Conservation (phyloP, 2,113 vertebrate species). For the Alligator sinensis region DNA sequence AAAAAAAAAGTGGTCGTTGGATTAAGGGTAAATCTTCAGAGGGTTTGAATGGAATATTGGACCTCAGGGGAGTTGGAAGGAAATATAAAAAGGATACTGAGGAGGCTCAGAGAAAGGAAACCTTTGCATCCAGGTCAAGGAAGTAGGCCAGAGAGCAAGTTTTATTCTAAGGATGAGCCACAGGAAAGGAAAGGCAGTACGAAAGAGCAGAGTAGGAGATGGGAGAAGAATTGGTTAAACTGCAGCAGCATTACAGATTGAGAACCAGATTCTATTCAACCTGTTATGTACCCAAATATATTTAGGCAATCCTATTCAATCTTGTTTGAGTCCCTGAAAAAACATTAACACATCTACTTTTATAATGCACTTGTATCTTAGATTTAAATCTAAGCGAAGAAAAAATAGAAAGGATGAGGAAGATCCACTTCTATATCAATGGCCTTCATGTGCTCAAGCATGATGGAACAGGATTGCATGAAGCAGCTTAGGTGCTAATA, state of each 20-base stretch:
- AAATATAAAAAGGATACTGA: background rate
- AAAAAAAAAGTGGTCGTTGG: background rate
- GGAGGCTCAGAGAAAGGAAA: background rate
- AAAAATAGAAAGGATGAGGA: no score
- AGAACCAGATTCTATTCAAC: no score
- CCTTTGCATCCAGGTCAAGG: background rate
- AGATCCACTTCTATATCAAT: no score
- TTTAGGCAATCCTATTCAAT: no score
- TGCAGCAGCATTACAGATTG: background rate
- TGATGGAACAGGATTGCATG: no score
- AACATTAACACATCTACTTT: no score
- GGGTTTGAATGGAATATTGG: background rate
- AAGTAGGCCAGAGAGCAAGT: background rate
- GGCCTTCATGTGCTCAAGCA: no score
- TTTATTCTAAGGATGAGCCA: background rate
- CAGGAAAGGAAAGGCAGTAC: background rate
- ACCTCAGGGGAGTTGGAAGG: background rate
- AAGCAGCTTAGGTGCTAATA: no score
- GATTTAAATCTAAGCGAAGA: no score
- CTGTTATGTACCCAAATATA: no score
- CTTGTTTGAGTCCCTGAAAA: no score
- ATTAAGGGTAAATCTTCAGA: background rate
- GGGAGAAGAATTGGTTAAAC: background rate
- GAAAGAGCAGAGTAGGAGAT: background rate
- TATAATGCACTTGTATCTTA: no score